A percentile compares a stretch with the other conserved stretches of the same genome.
Conservation (phyloP, 2,797 vertebrate genomes). For the Cyprinella venusta region DNA sequence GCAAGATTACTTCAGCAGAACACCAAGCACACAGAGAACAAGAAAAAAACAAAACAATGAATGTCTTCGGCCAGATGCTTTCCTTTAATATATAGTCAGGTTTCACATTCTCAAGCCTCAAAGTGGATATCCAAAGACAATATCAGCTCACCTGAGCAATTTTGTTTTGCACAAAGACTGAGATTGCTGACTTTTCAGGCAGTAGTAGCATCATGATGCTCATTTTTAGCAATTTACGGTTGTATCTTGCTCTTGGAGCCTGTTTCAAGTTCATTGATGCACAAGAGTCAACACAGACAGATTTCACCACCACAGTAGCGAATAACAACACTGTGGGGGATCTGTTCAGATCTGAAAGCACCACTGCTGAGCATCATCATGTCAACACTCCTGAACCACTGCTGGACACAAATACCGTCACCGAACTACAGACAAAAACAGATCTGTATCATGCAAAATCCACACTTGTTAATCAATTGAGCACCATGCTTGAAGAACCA, state of each 20-base stretch:
- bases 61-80: background rate
- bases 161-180: background rate
- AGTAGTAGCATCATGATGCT: conserved; percentile 10
- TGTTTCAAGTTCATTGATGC: conserved; percentile 32
- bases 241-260: conserved; percentile 44
- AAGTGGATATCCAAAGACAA: conserved; percentile 10
- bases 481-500: background rate
- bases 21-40: background rate
- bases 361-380: background rate
- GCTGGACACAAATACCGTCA: background rate
- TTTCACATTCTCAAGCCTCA: background rate
- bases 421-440: background rate
- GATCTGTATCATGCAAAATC: background rate
- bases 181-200: background rate
- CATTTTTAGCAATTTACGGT: conserved; percentile 27
- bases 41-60: background rate
- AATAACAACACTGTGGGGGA: background rate
- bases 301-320: background rate
- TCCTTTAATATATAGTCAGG: background rate
- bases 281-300: background rate
- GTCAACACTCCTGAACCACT: background rate
- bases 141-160: background rate
- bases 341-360: background rate
- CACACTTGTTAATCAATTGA: background rate
- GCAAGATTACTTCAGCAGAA: conserved; percentile 42